phyloP scores from a whole-genome alignment of 1,140 invertebrate genomes.

The Episyrphus balteatus region DNA sequence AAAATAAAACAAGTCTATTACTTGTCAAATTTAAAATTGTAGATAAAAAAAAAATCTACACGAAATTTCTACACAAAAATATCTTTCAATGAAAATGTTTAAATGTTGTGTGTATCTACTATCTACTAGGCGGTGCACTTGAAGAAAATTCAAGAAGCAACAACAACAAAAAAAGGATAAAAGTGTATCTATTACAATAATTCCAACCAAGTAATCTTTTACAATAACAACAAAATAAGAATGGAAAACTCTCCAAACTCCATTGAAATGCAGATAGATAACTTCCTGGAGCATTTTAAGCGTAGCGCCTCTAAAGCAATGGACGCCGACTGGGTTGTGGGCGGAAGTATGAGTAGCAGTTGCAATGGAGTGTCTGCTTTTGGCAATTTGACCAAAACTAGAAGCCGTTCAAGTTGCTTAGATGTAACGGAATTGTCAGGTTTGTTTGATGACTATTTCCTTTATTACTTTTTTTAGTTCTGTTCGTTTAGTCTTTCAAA shows the following conservation, averaged over 20 bases:
- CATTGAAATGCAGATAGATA: slow-evolving; percentile 70
- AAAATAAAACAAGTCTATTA: too few relatives aligned
- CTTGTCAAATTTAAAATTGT: too few relatives aligned
- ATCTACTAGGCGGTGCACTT: too few relatives aligned
- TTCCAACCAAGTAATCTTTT: too few relatives aligned
- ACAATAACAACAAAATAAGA: slow-evolving; percentile 1
- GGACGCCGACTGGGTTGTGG: slow-evolving; percentile 37
- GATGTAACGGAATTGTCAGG: slow-evolving; percentile 21
- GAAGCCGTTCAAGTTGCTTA: slow-evolving; percentile 20
- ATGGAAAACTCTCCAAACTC: slow-evolving; percentile 57
- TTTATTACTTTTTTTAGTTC: background rate
- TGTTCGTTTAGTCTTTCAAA: background rate
- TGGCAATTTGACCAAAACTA: slow-evolving; percentile 5
- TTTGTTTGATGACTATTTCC: slow-evolving; percentile 3
- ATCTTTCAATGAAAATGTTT: too few relatives aligned
- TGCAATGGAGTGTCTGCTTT: background rate
- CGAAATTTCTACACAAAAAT: too few relatives aligned
- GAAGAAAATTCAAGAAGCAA: too few relatives aligned
- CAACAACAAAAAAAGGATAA: too few relatives aligned
- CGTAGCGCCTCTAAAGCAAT: slow-evolving; percentile 60
- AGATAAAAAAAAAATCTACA: too few relatives aligned
- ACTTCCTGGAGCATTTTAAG: slow-evolving; percentile 68
- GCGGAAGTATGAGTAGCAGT: slow-evolving; percentile 4
- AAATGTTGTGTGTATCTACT: too few relatives aligned
- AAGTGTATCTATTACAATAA: too few relatives aligned